These are phyloP conservation scores for Drosophila paulistorum DNA, from an alignment of 1,140 invertebrate genomes.

Conservation along the genomic window DNA sequence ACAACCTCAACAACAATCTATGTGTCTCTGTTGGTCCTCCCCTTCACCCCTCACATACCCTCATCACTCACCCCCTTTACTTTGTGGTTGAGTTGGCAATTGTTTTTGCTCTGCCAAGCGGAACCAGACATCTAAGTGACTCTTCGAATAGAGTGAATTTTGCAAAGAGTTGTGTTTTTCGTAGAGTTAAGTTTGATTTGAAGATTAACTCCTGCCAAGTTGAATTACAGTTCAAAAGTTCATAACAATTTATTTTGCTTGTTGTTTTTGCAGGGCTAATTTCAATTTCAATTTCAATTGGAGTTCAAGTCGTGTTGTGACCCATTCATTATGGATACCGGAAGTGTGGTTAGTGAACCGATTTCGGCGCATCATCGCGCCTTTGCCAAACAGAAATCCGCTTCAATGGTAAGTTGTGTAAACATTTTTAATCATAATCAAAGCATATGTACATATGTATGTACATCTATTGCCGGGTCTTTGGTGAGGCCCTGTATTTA, in stretches of 20 bases:
- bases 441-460: not conserved
- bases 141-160: slow-evolving; percentile 35
- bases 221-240: slow-evolving; percentile 34
- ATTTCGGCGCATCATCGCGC: slow-evolving; percentile 82
- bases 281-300: no score
- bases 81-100: slow-evolving; percentile 41
- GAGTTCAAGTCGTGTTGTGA: not conserved
- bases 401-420: slow-evolving; percentile 75
- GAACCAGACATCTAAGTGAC: slow-evolving; percentile 72
- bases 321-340: slow-evolving; percentile 63
- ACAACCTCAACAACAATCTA: slow-evolving; percentile 28
- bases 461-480: not conserved
- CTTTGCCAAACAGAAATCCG: slow-evolving; percentile 81
- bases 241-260: slow-evolving; percentile 16
- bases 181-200: slow-evolving; percentile 27
- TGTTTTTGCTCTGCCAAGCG: slow-evolving; percentile 65
- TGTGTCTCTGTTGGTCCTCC: not conserved
- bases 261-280: slow-evolving; percentile 34
- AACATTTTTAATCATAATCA: slow-evolving; percentile 6
- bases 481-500: slow-evolving; percentile 19
- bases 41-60: not conserved
- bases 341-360: slow-evolving; percentile 82
- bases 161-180: not conserved
- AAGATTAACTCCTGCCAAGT: slow-evolving; percentile 29
- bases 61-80: not conserved